A percentile compares a stretch with the other conserved stretches of the same genome.
phyloP scores from a whole-genome alignment of 2,113 vertebrate species.

The Pseudorectes ferrugineus region DNA sequence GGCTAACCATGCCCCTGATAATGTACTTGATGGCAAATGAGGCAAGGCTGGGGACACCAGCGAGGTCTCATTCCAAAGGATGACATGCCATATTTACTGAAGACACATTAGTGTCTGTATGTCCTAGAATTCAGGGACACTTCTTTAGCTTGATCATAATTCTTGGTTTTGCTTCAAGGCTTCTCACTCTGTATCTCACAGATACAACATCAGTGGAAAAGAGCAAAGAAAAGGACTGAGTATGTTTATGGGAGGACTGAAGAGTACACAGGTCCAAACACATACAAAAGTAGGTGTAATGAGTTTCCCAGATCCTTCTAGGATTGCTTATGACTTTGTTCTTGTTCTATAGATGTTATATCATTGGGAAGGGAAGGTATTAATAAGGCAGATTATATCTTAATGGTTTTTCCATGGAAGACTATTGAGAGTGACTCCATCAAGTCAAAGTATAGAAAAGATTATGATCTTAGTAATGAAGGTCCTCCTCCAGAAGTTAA shows the following conservation, averaged over 20 bases:
- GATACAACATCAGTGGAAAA: background rate
- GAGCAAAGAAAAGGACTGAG: background rate
- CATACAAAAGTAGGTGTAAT: background rate
- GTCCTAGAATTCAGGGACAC: background rate
- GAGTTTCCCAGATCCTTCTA: background rate
- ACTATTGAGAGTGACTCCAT: background rate
- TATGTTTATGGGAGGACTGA: background rate
- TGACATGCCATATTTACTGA: background rate
- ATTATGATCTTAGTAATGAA: background rate
- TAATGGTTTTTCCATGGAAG: background rate
- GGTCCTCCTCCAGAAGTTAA: background rate
- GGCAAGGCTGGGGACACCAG: background rate
- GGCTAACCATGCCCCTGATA: background rate
- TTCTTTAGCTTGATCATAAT: background rate
- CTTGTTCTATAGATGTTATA: background rate
- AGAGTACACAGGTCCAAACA: background rate
- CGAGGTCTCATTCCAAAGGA: background rate
- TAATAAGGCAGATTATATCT: background rate
- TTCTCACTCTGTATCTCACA: background rate
- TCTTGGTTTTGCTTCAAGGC: background rate
- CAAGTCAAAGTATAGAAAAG: background rate
- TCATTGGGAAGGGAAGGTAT: background rate
- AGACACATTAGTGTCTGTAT: background rate
- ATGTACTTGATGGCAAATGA: background rate
- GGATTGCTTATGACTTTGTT: background rate